phyloP scores from a whole-genome alignment of 2,888 invertebrate genomes.

The Ophion ventricosus region DNA sequence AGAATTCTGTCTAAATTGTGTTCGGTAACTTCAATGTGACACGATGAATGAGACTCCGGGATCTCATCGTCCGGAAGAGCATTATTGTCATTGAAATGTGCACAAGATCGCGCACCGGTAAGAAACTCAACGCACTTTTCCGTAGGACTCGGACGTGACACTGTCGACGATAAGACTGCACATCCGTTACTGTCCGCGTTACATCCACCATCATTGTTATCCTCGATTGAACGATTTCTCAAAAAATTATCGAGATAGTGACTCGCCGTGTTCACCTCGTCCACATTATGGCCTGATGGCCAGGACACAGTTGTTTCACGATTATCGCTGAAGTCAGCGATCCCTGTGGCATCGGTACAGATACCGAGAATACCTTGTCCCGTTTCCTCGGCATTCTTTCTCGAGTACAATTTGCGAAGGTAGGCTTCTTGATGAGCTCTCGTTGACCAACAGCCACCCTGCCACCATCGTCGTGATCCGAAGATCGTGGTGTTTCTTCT shows the following conservation, averaged over 20 bases:
- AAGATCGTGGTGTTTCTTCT: slow-evolving; percentile 77
- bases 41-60: slow-evolving; percentile 18
- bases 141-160: slow-evolving; percentile 79
- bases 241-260: slow-evolving; percentile 80
- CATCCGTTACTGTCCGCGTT: slow-evolving; percentile 69
- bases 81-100: slow-evolving; percentile 60
- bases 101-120: slow-evolving; percentile 70
- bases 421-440: slow-evolving; percentile 82
- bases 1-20: slow-evolving; percentile 75
- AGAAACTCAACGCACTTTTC: slow-evolving; percentile 82
- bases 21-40: slow-evolving; percentile 71
- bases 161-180: slow-evolving; percentile 72
- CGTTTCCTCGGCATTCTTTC: slow-evolving; percentile 72
- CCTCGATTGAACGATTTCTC: slow-evolving; percentile 70
- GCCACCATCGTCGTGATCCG: slow-evolving; percentile 82
- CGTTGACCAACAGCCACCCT: slow-evolving; percentile 81
- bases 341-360: slow-evolving; percentile 49
- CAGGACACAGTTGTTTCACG: slow-evolving; percentile 43
- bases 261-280: slow-evolving; percentile 66
- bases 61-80: slow-evolving; percentile 34
- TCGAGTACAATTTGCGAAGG: slow-evolving; percentile 79
- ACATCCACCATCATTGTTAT: slow-evolving; percentile 59
- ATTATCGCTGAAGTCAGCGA: slow-evolving; percentile 42
- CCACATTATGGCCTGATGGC: slow-evolving; percentile 68
- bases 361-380: slow-evolving; percentile 59